phyloP scores from a whole-genome alignment of 1,140 invertebrate genomes.

The Tigriopus japonicus region DNA sequence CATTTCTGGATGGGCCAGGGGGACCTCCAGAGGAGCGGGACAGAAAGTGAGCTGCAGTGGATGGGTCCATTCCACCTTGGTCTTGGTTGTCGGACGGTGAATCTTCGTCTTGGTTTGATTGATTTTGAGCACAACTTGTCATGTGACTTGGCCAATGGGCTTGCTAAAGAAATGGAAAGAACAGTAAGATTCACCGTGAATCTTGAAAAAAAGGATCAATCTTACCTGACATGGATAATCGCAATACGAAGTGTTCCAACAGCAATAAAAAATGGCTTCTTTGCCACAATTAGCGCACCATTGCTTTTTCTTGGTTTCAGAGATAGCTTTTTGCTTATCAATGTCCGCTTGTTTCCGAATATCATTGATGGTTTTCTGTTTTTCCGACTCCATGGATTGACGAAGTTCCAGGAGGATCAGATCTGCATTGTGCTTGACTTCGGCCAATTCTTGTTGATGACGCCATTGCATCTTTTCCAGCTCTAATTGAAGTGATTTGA shows the following conservation, averaged over 20 bases:
- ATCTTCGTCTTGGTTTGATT: slow-evolving; percentile 8
- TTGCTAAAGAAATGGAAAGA: slow-evolving; percentile 23
- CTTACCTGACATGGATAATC: slow-evolving; percentile 53
- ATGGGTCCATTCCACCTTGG: not conserved
- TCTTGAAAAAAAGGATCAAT: not conserved
- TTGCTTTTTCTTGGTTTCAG: slow-evolving; percentile 57
- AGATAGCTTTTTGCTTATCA: slow-evolving; percentile 41
- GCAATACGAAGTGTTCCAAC: slow-evolving; percentile 87
- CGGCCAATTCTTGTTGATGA: slow-evolving; percentile 39
- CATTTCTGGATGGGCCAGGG: no score
- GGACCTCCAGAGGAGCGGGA: no score
- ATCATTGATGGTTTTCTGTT: slow-evolving; percentile 36
- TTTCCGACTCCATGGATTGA: slow-evolving; percentile 41
- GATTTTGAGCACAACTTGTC: slow-evolving; percentile 27
- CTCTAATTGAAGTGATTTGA: slow-evolving; percentile 37
- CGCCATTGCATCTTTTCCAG: slow-evolving; percentile 42
- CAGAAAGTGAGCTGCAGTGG: no score
- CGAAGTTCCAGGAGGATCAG: slow-evolving; percentile 38
- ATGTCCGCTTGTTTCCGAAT: slow-evolving; percentile 36
- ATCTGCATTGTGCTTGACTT: slow-evolving; percentile 32
- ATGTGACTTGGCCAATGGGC: slow-evolving; percentile 34
- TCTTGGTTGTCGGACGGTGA: no score
- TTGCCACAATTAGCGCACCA: slow-evolving; percentile 71
- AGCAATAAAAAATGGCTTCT: slow-evolving; percentile 76
- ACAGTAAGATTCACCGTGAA: not conserved